A percentile compares a stretch with the other conserved stretches of the same genome.
Evolutionary conservation across 35 echinoderm and acorn worm genomes (phyloP).

Genomic region (Lytechinus variegatus): DNA sequence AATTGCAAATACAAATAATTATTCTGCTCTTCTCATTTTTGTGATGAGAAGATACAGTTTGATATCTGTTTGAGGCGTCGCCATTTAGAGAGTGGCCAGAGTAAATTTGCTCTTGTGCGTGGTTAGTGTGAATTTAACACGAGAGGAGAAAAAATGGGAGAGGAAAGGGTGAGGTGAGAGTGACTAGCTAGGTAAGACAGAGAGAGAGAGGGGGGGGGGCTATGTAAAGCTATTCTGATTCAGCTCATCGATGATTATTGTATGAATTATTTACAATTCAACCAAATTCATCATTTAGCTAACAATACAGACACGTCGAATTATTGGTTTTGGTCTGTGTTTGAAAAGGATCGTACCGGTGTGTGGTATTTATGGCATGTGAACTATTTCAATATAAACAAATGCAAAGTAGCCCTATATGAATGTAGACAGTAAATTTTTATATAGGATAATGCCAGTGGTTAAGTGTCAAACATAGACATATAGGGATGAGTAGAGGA

Average conservation of each 20-base stretch:
- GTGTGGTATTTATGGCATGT: neutral
- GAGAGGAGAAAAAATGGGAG: neutral
- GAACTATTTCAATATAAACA: neutral
- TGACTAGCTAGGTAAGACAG: no score
- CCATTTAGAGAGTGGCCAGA: neutral
- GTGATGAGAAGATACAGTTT: neutral
- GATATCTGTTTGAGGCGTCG: neutral
- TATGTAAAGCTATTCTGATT: neutral
- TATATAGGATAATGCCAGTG: neutral
- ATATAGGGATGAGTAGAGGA: neutral
- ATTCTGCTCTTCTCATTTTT: neutral
- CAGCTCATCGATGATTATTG: neutral
- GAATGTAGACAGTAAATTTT: neutral
- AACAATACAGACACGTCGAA: neutral
- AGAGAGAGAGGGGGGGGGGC: neutral
- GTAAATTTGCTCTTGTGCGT: slow-evolving; percentile 1
- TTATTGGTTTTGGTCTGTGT: neutral
- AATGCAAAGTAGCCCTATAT: neutral
- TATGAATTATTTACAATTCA: neutral
- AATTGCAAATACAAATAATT: neutral
- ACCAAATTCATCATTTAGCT: slow-evolving; percentile 13
- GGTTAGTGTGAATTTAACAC: neutral
- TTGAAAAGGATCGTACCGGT: neutral
- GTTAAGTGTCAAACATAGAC: no score
- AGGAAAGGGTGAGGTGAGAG: neutral